Evolutionary conservation across 2,797 vertebrate genomes (phyloP).

Genomic region (Cuniculus paca): DNA sequence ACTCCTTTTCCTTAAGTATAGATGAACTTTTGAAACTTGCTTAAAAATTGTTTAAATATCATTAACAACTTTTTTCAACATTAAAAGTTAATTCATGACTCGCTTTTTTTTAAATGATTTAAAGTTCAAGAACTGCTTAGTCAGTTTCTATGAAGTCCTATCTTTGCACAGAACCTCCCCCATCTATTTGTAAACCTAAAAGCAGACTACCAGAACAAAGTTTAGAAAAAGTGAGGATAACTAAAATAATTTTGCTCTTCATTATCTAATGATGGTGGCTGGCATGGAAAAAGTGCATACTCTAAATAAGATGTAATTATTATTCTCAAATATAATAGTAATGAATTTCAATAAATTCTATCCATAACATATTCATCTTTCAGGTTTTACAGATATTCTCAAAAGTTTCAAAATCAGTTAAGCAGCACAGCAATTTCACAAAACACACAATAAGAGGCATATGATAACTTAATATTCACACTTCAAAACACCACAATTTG

Average conservation of each 20-base stretch:
- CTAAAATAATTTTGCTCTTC: neutral
- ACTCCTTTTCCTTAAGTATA: neutral
- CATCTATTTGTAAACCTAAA: neutral
- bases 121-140: neutral
- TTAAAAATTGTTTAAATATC: constrained; percentile 17
- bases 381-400: neutral
- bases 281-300: neutral
- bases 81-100: neutral
- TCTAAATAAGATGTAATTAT: neutral
- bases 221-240: neutral
- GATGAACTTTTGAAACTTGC: neutral
- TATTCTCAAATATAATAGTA: neutral
- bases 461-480: neutral
- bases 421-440: neutral
- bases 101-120: neutral
- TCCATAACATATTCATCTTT: constrained; percentile 11
- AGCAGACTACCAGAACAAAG: neutral
- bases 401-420: neutral
- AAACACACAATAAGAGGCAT: neutral
- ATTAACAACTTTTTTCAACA: constrained; percentile 31
- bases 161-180: neutral
- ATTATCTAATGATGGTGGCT: neutral
- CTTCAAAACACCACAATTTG: neutral
- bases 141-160: constrained; percentile 1
- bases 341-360: neutral